These are phyloP conservation scores for Arion vulgaris DNA, from an alignment of 1,140 invertebrate genomes.

Conservation along the genomic window DNA sequence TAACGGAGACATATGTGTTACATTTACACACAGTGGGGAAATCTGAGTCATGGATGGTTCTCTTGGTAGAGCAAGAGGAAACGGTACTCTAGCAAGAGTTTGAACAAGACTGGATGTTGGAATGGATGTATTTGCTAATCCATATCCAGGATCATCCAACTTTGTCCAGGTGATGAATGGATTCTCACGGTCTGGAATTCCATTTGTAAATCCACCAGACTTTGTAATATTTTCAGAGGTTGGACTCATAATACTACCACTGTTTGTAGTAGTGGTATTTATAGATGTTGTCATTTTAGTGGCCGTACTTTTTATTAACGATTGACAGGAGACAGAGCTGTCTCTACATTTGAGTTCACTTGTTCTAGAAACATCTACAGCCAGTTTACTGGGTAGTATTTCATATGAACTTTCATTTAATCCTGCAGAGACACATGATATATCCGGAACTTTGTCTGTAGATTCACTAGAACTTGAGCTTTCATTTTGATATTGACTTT, in stretches of 20 bases:
- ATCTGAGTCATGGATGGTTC: neutral
- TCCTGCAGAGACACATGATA: no score
- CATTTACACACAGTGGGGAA: conserved; percentile 7
- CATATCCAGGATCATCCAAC: neutral
- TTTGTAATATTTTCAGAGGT: neutral
- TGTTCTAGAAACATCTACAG: no score
- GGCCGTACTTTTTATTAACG: neutral
- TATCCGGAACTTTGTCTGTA: no score
- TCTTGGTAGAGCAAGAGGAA: conserved; percentile 8
- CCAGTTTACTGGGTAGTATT: no score
- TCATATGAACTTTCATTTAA: no score
- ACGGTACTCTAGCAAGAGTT: neutral
- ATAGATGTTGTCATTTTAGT: conserved; percentile 1
- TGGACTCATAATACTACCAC: neutral
- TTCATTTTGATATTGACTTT: conserved; percentile 1
- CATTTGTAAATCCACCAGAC: neutral
- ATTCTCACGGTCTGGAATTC: conserved; percentile 22
- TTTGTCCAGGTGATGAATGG: conserved; percentile 35
- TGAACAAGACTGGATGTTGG: conserved; percentile 17
- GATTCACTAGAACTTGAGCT: neutral
- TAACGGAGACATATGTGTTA: conserved; percentile 19
- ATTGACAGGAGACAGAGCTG: neutral
- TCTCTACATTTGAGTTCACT: neutral
- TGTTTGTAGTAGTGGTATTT: neutral
- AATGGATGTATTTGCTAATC: no score